Base-by-base conservation (phyloP, 2,113 vertebrate genomes). In the Eonycteris spelaea region DNA sequence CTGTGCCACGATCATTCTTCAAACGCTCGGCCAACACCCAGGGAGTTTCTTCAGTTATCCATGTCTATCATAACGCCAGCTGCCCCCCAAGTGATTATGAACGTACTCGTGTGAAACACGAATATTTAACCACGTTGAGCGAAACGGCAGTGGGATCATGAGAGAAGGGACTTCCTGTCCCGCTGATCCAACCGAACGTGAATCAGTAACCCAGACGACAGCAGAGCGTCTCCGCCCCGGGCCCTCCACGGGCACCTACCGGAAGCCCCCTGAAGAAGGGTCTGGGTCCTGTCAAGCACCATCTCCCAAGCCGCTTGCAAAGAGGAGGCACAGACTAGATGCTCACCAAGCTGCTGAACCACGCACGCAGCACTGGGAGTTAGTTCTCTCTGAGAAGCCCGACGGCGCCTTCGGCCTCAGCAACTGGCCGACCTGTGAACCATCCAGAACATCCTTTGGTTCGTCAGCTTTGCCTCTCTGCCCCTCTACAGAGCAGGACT, bases 351-450 rank as follows among this genome's bases (percentile, higher is more conserved):
- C 1, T 2, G 4, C 5, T 43, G 53, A 86, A 28, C 15, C 45
- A 70, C 30, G 16, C 48, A 9, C 0, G 8, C 1, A 33, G 55
- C 67, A 4, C 3, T 45, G 55, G 79, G 18, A 35, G 68, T 10
- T 12, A 35, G 68, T 10, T 12, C 16, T 67, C 48, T 55, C 33
- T 43, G 16, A 16, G 86, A 24, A 63, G 24, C 7, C 43, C 0
- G 1, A 28, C 16, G 35, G 45, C 45, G 71, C 43, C 0, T 2
- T 24, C n/a, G 22, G 55, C 24, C 84, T 26, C 22, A 8, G 73
- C 18, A 8, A 5, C 22, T 4, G 3, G 1, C 4, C 19, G 9
- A 5, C 1, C 2, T 3, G 9, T 0, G 10, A 3, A 24, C 33
- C 8, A 2, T 5, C n/a, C n/a, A 5, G 18, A 68, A 67, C 1